Conservation (phyloP, 2,888 invertebrate species). For the Agrilus mali region DNA sequence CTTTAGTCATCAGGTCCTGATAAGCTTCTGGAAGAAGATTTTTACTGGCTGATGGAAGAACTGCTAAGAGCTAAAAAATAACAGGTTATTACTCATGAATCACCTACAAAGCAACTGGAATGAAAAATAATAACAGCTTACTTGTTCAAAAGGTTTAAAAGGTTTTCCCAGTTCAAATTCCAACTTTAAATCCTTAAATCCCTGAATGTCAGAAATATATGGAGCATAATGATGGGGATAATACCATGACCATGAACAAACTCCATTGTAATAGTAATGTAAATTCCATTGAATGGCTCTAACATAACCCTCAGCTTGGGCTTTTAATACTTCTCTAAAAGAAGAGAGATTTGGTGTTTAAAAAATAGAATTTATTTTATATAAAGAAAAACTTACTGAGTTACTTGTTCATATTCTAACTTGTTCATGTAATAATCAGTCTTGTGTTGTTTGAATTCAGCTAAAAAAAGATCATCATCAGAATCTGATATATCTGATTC, state of each 20-base stretch:
- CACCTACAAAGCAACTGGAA: neutral
- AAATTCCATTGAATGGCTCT: conserved; percentile 94
- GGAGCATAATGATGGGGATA: conserved; percentile 97
- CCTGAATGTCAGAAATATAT: conserved; percentile 83
- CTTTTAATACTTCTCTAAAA: conserved; percentile 59
- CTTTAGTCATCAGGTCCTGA: conserved; percentile 63
- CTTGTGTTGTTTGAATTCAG: conserved; percentile 77
- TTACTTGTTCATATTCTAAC: conserved; percentile 66
- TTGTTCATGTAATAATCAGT: conserved; percentile 87
- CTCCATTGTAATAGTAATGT: conserved; percentile 92
- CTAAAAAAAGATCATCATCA: conserved; percentile 43
- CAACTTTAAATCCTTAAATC: conserved; percentile 58
- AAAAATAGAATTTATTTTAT: conserved; percentile 14
- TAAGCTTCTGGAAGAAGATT: conserved; percentile 64
- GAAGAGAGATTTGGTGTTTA: conserved; percentile 25
- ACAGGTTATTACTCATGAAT: conserved; percentile 1
- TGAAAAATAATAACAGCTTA: conserved; percentile 19
- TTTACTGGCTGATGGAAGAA: conserved; percentile 77
- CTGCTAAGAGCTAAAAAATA: conserved; percentile 57
- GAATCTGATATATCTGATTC: conserved; percentile 8
- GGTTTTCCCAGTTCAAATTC: conserved; percentile 75
- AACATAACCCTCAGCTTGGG: conserved; percentile 82
- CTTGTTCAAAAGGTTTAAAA: conserved; percentile 87
- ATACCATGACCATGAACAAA: conserved; percentile 97
- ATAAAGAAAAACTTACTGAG: conserved; percentile 44